Conservation (phyloP, 1,140 invertebrate species). For the Daktulosphaira vitifoliae region DNA sequence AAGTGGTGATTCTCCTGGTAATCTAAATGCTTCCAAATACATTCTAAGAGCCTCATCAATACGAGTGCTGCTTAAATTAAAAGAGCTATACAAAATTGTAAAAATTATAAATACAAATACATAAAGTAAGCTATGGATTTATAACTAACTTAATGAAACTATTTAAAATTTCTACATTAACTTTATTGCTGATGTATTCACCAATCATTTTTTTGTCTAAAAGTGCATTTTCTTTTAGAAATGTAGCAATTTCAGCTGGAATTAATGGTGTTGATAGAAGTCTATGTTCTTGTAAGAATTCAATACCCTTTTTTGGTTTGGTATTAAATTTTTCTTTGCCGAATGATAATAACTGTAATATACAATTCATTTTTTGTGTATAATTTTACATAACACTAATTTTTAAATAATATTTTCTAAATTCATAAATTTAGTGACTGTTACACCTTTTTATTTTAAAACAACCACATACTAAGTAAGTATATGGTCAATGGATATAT, state of each 20-base stretch:
- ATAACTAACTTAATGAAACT: constrained; percentile 53
- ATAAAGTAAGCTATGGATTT: constrained; percentile 41
- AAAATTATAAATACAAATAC: no score
- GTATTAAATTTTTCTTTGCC: constrained; percentile 92
- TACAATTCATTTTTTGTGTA: no score
- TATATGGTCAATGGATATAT: no score
- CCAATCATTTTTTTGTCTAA: constrained; percentile 97
- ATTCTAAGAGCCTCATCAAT: constrained; percentile 89
- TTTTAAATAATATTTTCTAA: no score
- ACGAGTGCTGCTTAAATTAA: constrained; percentile 79
- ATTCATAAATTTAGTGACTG: no score
- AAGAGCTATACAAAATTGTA: constrained; percentile 50
- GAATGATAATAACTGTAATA: constrained; percentile 53
- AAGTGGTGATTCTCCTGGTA: constrained; percentile 94
- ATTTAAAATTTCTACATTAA: constrained; percentile 55
- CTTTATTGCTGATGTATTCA: constrained; percentile 78
- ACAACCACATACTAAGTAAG: no score
- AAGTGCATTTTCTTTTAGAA: constrained; percentile 86
- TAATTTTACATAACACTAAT: no score
- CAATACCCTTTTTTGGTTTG: constrained; percentile 85
- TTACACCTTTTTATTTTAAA: no score
- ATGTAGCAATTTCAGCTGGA: constrained; percentile 73
- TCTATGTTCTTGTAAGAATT: constrained; percentile 83
- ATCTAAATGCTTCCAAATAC: constrained; percentile 90
- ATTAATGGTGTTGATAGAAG: constrained; percentile 69